These are phyloP conservation scores for Pangasius krempfi DNA, from an alignment of 2,797 vertebrate genomes.

Conservation along the genomic window DNA sequence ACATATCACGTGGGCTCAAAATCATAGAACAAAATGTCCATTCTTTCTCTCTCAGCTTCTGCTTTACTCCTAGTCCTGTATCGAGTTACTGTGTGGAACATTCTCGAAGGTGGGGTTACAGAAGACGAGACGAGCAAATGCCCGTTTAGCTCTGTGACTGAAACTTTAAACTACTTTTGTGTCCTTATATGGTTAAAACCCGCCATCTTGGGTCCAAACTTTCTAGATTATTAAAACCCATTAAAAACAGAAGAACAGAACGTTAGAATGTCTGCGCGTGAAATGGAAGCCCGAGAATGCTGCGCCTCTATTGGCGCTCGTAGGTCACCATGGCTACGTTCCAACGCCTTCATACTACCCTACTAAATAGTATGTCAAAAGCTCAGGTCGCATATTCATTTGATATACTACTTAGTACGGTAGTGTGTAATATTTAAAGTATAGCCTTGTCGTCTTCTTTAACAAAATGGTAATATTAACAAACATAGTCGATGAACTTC, in stretches of 20 bases:
- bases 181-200: conserved; percentile 4
- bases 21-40: conserved; percentile 42
- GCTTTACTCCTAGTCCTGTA: conserved; percentile 12
- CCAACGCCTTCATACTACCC: not conserved
- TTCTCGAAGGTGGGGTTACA: conserved; percentile 51
- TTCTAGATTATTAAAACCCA: not conserved
- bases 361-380: conserved; percentile 9
- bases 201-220: not conserved
- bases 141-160: not conserved
- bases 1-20: conserved; percentile 54
- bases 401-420: not conserved
- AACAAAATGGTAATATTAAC: not conserved
- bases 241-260: not conserved
- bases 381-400: not conserved
- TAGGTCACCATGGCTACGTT: conserved; percentile 21
- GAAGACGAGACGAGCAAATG: not conserved
- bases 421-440: not conserved
- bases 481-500: not conserved
- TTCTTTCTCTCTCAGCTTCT: conserved; percentile 22
- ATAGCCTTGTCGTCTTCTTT: not conserved
- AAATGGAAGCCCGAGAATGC: not conserved
- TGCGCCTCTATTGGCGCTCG: conserved; percentile 2
- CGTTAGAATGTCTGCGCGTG: not conserved
- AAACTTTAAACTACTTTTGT: not conserved
- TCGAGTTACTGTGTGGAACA: conserved; percentile 49